Evolutionary conservation across 1,140 invertebrate genomes (phyloP).

Genomic region (Drosophila kurseongensis): DNA sequence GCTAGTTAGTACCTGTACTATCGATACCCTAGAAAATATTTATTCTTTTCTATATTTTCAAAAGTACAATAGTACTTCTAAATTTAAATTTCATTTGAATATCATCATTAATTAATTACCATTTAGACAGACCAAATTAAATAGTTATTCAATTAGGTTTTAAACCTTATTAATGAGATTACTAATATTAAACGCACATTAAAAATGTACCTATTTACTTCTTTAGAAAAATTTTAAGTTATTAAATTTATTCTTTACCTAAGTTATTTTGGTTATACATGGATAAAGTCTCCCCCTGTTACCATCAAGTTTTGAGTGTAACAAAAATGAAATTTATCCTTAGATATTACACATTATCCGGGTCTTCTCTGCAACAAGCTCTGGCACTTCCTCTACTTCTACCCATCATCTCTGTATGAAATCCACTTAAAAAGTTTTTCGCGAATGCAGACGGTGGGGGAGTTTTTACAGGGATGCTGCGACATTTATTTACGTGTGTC

Average conservation of each 20-base stretch:
- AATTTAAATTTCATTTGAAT: too few species aligned
- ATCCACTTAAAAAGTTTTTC: slow-evolving; percentile 79
- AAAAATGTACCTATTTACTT: too few species aligned
- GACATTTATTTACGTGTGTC: slow-evolving; percentile 76
- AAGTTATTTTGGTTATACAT: too few species aligned
- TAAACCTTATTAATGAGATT: too few species aligned
- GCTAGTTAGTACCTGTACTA: background rate
- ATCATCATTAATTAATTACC: too few species aligned
- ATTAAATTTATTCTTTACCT: too few species aligned
- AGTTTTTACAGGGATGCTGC: slow-evolving; percentile 50
- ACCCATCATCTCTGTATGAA: slow-evolving; percentile 50
- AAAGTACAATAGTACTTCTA: too few species aligned
- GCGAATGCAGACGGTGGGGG: slow-evolving; percentile 37
- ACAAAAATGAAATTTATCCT: slow-evolving; percentile 60
- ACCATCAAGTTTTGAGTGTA: background rate
- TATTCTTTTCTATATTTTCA: background rate
- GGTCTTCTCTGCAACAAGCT: slow-evolving; percentile 21
- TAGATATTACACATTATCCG: slow-evolving; percentile 77
- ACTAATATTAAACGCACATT: too few species aligned
- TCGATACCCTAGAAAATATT: background rate
- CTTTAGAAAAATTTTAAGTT: too few species aligned
- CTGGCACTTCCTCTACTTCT: slow-evolving; percentile 2
- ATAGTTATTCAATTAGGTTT: too few species aligned
- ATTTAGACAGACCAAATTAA: too few species aligned
- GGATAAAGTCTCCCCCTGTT: background rate